Conservation (phyloP, 2,113 vertebrate genomes). For the Sebastes fasciatus region DNA sequence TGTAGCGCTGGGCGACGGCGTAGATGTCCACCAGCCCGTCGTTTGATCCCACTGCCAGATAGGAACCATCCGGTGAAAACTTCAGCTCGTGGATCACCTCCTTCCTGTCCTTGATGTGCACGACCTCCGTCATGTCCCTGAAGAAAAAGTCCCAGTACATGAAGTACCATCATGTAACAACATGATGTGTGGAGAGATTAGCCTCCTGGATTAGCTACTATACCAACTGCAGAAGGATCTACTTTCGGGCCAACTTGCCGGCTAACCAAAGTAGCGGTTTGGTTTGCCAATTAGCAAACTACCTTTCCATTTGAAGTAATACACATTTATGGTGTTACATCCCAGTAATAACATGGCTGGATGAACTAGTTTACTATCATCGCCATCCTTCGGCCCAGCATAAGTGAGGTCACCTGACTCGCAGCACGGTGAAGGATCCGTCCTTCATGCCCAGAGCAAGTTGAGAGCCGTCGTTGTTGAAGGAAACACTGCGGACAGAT, state of each 20-base stretch:
- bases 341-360: background rate
- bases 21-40: constrained; percentile 95
- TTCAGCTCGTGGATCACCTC: constrained; percentile 99
- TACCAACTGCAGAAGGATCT: background rate
- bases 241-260: too few species aligned
- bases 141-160: background rate
- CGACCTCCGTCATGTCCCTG: constrained; percentile 99
- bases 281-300: background rate
- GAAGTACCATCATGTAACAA: too few species aligned
- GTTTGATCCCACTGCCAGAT: constrained; percentile 96
- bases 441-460: constrained; percentile 98
- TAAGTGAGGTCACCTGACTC: constrained; percentile 87
- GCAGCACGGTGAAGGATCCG: constrained; percentile 96
- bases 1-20: constrained; percentile 92
- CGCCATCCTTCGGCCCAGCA: background rate
- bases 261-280: background rate
- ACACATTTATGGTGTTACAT: background rate
- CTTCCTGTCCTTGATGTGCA: constrained; percentile 97
- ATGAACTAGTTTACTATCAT: background rate
- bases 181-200: background rate
- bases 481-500: constrained; percentile 92
- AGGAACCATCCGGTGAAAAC: constrained; percentile 95
- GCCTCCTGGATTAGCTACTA: background rate
- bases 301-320: too few species aligned
- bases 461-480: constrained; percentile 95